Evolutionary conservation across 2,888 invertebrate genomes (phyloP).

Genomic region (Pasiphila rectangulata): DNA sequence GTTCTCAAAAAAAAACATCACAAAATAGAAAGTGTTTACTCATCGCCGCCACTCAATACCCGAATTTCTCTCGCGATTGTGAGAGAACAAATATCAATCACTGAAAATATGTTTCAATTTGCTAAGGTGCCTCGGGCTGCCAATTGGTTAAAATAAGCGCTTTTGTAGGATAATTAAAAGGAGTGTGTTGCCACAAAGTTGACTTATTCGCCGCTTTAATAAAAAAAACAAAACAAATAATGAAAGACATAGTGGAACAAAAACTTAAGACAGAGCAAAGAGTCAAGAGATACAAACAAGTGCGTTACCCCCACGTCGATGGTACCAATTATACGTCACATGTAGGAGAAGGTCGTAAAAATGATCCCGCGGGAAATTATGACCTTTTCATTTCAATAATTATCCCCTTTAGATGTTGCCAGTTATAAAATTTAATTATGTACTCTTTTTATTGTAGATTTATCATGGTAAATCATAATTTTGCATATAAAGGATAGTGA

Average conservation of each 20-base stretch:
- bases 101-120: no score
- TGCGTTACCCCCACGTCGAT: conserved; percentile 79
- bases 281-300: conserved; percentile 65
- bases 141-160: no score
- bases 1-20: not conserved
- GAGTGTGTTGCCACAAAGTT: no score
- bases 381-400: not conserved
- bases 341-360: not conserved
- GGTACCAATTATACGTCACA: conserved; percentile 62
- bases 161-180: no score
- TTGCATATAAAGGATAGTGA: no score
- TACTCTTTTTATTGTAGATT: not conserved
- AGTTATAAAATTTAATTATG: not conserved
- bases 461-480: not conserved
- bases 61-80: no score
- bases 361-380: not conserved
- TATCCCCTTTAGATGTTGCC: not conserved
- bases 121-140: no score
- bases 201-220: no score
- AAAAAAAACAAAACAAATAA: no score
- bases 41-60: no score
- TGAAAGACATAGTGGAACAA: no score
- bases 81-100: no score
- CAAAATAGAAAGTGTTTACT: conserved; percentile 23
- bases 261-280: conserved; percentile 57